These are phyloP conservation scores for Cichlasoma orientale DNA, from an alignment of 2,797 vertebrate genomes.

Conservation along the genomic window DNA sequence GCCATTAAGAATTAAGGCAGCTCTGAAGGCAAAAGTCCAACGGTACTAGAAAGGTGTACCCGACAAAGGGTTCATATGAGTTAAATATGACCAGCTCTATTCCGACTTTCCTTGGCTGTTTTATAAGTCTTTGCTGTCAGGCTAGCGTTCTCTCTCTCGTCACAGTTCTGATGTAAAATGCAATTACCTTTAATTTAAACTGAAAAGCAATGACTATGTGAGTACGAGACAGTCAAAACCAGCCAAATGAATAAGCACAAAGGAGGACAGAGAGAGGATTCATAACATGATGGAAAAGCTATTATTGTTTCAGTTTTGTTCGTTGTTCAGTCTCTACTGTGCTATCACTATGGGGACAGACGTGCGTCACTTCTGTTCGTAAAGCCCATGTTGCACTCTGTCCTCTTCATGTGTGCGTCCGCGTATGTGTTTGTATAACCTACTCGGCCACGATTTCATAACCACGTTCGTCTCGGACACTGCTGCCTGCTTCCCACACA, in stretches of 20 bases:
- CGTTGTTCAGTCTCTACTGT: conserved; percentile 19
- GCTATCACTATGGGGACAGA: conserved; percentile 28
- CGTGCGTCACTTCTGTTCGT: conserved; percentile 38
- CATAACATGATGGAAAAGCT: not conserved
- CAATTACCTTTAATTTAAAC: not conserved
- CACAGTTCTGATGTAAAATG: not conserved
- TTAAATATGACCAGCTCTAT: too few relatives aligned
- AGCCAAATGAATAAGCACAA: not conserved
- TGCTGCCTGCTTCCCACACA: conserved; percentile 63
- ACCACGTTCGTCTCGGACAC: conserved; percentile 48
- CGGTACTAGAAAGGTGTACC: too few relatives aligned
- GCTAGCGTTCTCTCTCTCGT: not conserved
- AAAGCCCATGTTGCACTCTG: conserved; percentile 10
- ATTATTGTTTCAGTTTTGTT: conserved; percentile 35
- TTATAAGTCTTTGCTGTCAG: not conserved
- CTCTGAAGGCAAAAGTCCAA: not conserved
- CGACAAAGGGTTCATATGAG: too few relatives aligned
- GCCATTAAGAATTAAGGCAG: not conserved
- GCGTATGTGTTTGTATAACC: conserved; percentile 62
- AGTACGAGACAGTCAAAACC: not conserved
- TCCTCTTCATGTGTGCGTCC: conserved; percentile 1
- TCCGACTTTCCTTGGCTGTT: not conserved
- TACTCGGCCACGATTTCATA: conserved; percentile 65
- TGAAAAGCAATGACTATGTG: not conserved
- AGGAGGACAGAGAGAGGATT: not conserved